phyloP scores from a whole-genome alignment of 1,140 invertebrate species.

The Lutraria rhynchaena region DNA sequence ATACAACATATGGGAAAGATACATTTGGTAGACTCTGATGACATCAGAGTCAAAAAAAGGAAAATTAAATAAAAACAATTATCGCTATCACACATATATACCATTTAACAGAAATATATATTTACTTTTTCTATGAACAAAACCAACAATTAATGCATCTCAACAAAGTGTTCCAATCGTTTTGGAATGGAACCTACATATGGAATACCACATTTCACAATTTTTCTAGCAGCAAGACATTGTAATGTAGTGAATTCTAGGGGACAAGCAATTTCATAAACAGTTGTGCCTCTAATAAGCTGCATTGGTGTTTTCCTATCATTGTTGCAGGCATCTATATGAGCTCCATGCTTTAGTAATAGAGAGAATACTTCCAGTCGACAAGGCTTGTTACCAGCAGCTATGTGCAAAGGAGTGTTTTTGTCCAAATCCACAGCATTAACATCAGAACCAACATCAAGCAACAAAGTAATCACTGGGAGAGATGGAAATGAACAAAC shows the following conservation, averaged over 20 bases:
- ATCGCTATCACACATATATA: too few species aligned
- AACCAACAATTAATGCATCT: slow-evolving; percentile 89
- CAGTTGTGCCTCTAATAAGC: slow-evolving; percentile 86
- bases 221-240: slow-evolving; percentile 90
- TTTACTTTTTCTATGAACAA: too few species aligned
- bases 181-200: slow-evolving; percentile 89
- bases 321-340: slow-evolving; percentile 93
- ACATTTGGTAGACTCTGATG: too few species aligned
- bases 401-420: slow-evolving; percentile 92
- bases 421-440: slow-evolving; percentile 87
- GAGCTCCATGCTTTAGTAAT: slow-evolving; percentile 90
- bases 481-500: slow-evolving; percentile 89
- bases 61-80: too few species aligned
- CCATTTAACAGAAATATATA: too few species aligned
- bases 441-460: slow-evolving; percentile 92
- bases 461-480: slow-evolving; percentile 89
- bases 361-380: slow-evolving; percentile 85
- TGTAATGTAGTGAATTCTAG: slow-evolving; percentile 88
- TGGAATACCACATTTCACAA: slow-evolving; percentile 87
- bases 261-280: slow-evolving; percentile 88
- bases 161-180: slow-evolving; percentile 89
- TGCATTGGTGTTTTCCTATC: slow-evolving; percentile 88
- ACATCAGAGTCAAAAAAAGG: too few species aligned
- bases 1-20: too few species aligned
- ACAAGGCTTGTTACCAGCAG: slow-evolving; percentile 85